phyloP scores from a whole-genome alignment of 2,797 vertebrate species.

The Alosa sapidissima region DNA sequence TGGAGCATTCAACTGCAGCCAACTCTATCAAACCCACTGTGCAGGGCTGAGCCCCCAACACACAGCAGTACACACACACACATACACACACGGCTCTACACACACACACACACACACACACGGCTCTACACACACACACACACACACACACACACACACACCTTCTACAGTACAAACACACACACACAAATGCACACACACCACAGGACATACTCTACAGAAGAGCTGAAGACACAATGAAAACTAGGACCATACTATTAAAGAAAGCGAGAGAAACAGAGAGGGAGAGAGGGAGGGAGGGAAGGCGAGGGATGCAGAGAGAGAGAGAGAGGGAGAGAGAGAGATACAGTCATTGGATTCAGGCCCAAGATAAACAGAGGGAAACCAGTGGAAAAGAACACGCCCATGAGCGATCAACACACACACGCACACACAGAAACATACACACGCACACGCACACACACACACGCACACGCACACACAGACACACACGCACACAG shows the following conservation, averaged over 20 bases:
- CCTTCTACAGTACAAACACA: neutral
- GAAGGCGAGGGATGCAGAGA: neutral
- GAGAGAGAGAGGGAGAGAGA: neutral
- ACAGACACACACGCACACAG: constrained; percentile 9
- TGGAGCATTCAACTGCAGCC: constrained; percentile 65
- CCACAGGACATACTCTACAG: too few relatives aligned
- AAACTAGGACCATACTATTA: neutral
- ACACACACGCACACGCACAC: constrained; percentile 19
- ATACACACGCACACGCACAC: constrained; percentile 29
- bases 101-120: constrained; percentile 1
- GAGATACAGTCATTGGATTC: neutral
- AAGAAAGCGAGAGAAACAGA: neutral
- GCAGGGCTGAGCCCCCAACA: neutral
- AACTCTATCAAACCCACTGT: constrained; percentile 62
- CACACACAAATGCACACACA: neutral
- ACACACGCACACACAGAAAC: neutral
- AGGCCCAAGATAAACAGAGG: constrained; percentile 14
- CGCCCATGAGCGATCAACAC: neutral
- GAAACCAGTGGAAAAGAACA: constrained; percentile 3
- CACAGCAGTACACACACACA: neutral
- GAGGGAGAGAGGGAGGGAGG: neutral
- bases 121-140: neutral
- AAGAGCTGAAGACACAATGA: neutral
- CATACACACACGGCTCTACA: neutral
- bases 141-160: neutral